Evolutionary conservation across 1,140 invertebrate species (phyloP), one percentile per base, ranked within the genome.

Genomic region (Formica selysi): DNA sequence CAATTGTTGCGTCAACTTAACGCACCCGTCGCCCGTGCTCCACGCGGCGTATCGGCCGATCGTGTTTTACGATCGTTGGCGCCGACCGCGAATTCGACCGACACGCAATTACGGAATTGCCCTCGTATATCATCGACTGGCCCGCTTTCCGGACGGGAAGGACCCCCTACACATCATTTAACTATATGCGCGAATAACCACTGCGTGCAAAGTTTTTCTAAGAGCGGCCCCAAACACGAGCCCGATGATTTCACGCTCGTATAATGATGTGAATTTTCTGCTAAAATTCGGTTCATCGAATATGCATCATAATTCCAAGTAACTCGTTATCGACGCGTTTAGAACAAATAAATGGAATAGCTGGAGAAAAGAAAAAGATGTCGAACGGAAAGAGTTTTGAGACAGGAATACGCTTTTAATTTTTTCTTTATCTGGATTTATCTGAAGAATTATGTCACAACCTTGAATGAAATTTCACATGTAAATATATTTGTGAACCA

Each of bases 1-100:
- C 86, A 78, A 85, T 87, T 84, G 80, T 84, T 76, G 64, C 86
- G 86, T 87, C 86, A 76, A 85, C 86, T 87, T 84, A 83, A 70
- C 85, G 68, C 78, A 51, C 70, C 44, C 29, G 59, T 32, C 71
- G 79, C 19, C 29, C 44, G 19, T 19, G 41, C 16, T 51, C 16
- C 44, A 57, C 84, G 86, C 51, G 22, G 41, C 41, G 11, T 71
- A 81, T 81, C 79, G 79, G 10, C 19, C 79, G 79, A 83, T 83
- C 79, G 51, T 74, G 68, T 83, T 83, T 83, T 83, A 83, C 79
- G 68, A 83, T 48, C 79, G 67, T 16, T 74, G 68, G 79, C 57
- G 38, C 38, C 68, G 79, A 74, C 79, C 79, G 54, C 79, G 54
- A 74, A 83, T 74, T 74, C 79, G 79, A 74, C 79, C 79, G 68